Evolutionary conservation across 1,140 invertebrate genomes (phyloP), one percentile per base, ranked within the genome.

Genomic region (Reticulitermes speratus): DNA sequence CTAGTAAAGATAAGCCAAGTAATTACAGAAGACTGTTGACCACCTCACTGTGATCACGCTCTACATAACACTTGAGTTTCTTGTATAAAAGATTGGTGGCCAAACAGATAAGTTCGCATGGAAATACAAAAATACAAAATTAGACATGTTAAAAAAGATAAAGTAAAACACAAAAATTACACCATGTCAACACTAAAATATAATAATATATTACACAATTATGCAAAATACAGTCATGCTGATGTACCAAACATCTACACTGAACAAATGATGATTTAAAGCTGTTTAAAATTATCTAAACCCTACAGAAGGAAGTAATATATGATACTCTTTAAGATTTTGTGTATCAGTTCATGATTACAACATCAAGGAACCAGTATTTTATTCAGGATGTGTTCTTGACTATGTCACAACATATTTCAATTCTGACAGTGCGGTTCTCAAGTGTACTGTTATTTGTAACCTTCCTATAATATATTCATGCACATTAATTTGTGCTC

Each of bases 151-250:
- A 75, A 75, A 75, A 69, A 75, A 6, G 16, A 75, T 30, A 25
- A 8, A 75, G n/a, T 3, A 75, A 75, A 30, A 75, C 8, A 75
- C 7, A 65, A 65, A 65, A n/a, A 65, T 65, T 65, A 65, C 59
- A 65, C 59, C 19, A 65, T 65, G n/a, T 30, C 65, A 30, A 25
- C 65, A 75, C 65, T 75, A 75, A 75, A 25, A 75, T 55, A 30
- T 16, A 65, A 8, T 59, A 59, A 75, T 75, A 75, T 75, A 11
- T 75, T 75, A 30, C 65, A 75, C 3, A 75, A 75, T 75, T 30
- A 75, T n/a, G 25, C 65, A 75, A 75, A 25, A 75, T 75, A 75
- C n/a, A 75, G 65, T n/a, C 65, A 75, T 75, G 25, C 65, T 75
- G 5, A 21, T 55, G 52, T 21, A 55, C 52, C 52, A 55, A 55